Percentiles rank a stretch among this genome's conserved stretches.
These are phyloP conservation scores for Drosophila setifemur DNA, from an alignment of 1,140 invertebrate genomes.

Conservation along the genomic window DNA sequence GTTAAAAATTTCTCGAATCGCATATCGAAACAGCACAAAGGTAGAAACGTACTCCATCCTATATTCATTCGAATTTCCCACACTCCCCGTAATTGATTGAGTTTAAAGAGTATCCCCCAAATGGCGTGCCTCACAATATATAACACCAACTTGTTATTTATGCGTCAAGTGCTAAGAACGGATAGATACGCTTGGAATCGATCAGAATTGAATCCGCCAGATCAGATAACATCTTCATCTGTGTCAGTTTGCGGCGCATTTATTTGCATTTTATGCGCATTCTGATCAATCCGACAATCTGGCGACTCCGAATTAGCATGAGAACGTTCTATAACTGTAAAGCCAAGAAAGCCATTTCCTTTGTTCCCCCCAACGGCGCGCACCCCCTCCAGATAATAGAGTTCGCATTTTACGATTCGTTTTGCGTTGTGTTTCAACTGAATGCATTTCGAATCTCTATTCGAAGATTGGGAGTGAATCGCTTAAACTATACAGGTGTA, in stretches of 20 bases:
- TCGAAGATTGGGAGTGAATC: slow-evolving; percentile 39
- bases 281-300: slow-evolving; percentile 46
- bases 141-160: slow-evolving; percentile 37
- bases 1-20: no score
- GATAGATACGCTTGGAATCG: slow-evolving; percentile 14
- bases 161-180: slow-evolving; percentile 35
- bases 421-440: slow-evolving; percentile 73
- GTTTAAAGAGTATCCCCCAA: slow-evolving; percentile 19
- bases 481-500: slow-evolving; percentile 70
- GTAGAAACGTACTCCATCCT: no score
- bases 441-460: slow-evolving; percentile 67
- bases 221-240: slow-evolving; percentile 62
- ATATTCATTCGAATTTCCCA: no score
- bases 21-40: no score
- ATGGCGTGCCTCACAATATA: not conserved
- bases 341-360: slow-evolving; percentile 60
- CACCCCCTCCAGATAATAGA: not conserved
- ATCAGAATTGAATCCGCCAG: slow-evolving; percentile 25
- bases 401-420: slow-evolving; percentile 2
- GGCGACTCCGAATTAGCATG: slow-evolving; percentile 58
- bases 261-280: slow-evolving; percentile 60
- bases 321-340: slow-evolving; percentile 66
- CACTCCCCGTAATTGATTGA: no score
- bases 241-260: slow-evolving; percentile 58
- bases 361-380: slow-evolving; percentile 26